Conservation (phyloP, 2,113 vertebrate genomes). For the Mystacornis crossleyi region DNA sequence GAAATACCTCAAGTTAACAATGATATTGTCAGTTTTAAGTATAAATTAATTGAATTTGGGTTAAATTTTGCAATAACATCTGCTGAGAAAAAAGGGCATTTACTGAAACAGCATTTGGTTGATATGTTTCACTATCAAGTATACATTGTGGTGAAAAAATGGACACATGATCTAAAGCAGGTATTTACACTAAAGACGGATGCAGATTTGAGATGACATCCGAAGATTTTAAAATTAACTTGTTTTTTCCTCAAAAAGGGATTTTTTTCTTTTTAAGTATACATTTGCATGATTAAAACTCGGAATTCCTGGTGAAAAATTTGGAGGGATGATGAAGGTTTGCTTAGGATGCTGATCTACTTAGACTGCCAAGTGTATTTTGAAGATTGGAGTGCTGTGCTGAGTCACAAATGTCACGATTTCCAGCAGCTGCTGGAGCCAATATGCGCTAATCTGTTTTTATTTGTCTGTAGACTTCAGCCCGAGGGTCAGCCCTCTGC, state of each 20-base stretch:
- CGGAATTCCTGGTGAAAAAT: not conserved
- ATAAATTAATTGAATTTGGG: not conserved
- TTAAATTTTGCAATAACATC: not conserved
- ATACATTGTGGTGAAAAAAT: not conserved
- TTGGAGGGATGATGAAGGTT: not conserved
- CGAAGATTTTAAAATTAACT: not conserved
- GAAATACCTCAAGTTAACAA: not conserved
- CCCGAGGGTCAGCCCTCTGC: not conserved
- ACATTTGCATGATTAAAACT: not conserved
- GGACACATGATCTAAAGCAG: not conserved
- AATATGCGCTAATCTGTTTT: not conserved
- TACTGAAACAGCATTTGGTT: not conserved
- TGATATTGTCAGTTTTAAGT: not conserved
- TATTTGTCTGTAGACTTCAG: not conserved
- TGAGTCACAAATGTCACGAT: not conserved
- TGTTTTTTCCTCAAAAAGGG: not conserved
- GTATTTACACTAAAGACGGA: not conserved
- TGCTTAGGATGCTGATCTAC: not conserved
- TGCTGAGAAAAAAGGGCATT: not conserved
- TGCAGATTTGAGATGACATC: not conserved
- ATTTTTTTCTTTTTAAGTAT: not conserved
- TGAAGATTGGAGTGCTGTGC: not conserved
- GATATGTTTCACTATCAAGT: not conserved
- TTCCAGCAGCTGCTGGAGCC: not conserved
- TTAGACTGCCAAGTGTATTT: not conserved